A percentile compares a stretch with the other conserved stretches of the same genome.
These are phyloP conservation scores for Malthinus seriepunctatus DNA, from an alignment of 2,888 invertebrate genomes.

Conservation along the genomic window DNA sequence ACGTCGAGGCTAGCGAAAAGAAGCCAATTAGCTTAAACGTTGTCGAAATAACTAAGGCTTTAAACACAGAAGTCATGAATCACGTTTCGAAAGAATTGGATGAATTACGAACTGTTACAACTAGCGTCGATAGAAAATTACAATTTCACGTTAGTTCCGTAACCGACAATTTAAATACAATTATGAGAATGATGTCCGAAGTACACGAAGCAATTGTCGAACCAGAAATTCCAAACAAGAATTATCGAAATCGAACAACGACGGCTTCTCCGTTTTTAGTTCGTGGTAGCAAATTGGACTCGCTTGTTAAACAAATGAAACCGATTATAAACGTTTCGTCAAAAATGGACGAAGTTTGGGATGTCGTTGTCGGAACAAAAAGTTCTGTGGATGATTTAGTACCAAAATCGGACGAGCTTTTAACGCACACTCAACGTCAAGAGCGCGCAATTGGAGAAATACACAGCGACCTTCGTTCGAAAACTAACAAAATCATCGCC, in stretches of 20 bases:
- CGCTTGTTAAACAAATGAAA: slow-evolving; percentile 77
- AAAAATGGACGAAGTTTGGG: slow-evolving; percentile 92
- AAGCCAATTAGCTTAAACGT: slow-evolving; percentile 83
- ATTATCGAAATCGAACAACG: slow-evolving; percentile 57
- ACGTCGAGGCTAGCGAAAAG: slow-evolving; percentile 86
- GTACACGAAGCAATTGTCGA: slow-evolving; percentile 84
- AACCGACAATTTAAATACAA: slow-evolving; percentile 79
- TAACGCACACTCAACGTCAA: slow-evolving; percentile 84
- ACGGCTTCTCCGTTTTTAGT: slow-evolving; percentile 60
- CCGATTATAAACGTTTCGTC: slow-evolving; percentile 85
- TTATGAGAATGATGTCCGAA: slow-evolving; percentile 77
- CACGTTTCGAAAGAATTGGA: slow-evolving; percentile 82
- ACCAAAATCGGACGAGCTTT: slow-evolving; percentile 83
- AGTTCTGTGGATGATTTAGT: slow-evolving; percentile 84
- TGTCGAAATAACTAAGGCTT: slow-evolving; percentile 80
- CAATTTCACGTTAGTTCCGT: slow-evolving; percentile 85
- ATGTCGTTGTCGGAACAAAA: slow-evolving; percentile 86
- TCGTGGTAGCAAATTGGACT: slow-evolving; percentile 77
- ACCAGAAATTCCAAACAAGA: slow-evolving; percentile 56
- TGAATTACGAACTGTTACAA: slow-evolving; percentile 75
- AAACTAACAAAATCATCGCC: slow-evolving; percentile 85
- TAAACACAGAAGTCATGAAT: slow-evolving; percentile 78
- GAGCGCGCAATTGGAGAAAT: slow-evolving; percentile 86
- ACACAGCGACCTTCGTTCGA: slow-evolving; percentile 74
- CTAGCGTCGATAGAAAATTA: slow-evolving; percentile 77